Base-by-base conservation (phyloP, 92 coral and sea anemone species). In the Virgularia gustaviana region DNA sequence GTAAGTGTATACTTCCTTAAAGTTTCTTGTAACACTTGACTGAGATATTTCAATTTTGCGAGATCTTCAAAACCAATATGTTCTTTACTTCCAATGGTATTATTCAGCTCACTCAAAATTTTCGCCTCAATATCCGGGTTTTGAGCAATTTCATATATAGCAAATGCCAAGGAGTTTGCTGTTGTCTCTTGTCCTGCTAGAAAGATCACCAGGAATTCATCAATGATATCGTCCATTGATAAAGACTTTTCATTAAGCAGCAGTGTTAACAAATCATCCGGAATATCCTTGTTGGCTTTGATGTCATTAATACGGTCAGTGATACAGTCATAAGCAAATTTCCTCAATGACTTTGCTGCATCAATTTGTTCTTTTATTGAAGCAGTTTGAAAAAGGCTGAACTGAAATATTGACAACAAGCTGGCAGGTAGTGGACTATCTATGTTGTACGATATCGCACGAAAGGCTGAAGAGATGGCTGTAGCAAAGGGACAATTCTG, bases 101-200 rank as follows among this genome's bases (percentile, higher is more conserved):
- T 62, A 11, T 71, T 38, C 0, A 89, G 12, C 57, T 89, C 96
- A 35, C 80, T 38, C 30, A 79, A 54, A 41, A 89, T 45, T 65
- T 85, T 83, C 4, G 35, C 62, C 39, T 87, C 84, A 41, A 87
- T 54, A 37, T 80, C 78, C 12, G 88, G 79, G 37, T 87, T 72
- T 20, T 43, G 79, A 43, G 73, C 60, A 36, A 84, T 80, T 63
- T 87, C 92, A 72, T 65, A 76, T 30, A 87, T 34, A 27, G 92
- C 77, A 64, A 83, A 87, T 7, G 90, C 84, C 76, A 87, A 70
- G 16, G 73, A 87, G 45, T 80, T 83, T 36, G 92, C 81, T 5
- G 92, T 87, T 1, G 92, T 87, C 59, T 87, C 92, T 61, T 87
- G 92, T 15, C 92, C 92, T 60, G 92, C 92, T 23, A 87, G 6